Percentiles rank a stretch among this genome's conserved stretches.
Conservation (phyloP, 2,113 vertebrate species). For the Crotophaga sulcirostris region DNA sequence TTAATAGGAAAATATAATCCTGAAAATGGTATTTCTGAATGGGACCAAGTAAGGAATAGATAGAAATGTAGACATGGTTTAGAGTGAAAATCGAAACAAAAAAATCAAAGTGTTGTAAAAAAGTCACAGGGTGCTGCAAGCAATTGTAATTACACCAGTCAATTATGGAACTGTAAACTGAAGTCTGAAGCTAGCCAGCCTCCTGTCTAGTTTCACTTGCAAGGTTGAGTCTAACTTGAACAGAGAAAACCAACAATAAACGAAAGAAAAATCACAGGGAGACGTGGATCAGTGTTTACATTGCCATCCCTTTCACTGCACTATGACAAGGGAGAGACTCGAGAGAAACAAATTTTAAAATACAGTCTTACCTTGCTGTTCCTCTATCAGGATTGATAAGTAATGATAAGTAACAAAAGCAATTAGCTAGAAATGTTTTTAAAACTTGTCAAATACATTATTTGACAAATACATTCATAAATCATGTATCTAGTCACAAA, state of each 20-base stretch:
- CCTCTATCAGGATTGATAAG: constrained; percentile 10
- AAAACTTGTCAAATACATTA: constrained; percentile 39
- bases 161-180: background rate
- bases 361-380: background rate
- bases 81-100: background rate
- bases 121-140: background rate
- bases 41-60: background rate
- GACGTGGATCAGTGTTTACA: background rate
- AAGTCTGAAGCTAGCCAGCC: background rate
- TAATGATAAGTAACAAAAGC: constrained; percentile 44
- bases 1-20: background rate
- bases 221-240: background rate
- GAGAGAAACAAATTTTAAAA: background rate
- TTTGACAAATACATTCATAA: constrained; percentile 52
- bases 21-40: background rate
- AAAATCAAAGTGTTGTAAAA: background rate
- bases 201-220: background rate
- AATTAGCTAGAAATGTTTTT: constrained; percentile 58
- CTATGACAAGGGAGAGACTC: background rate
- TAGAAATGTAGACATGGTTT: background rate
- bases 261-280: background rate
- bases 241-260: background rate
- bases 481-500: constrained; percentile 19
- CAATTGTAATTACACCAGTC: background rate
- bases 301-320: background rate